These are phyloP conservation scores for Parthenolecanium corni DNA, from an alignment of 2,888 invertebrate species.

Conservation along the genomic window DNA sequence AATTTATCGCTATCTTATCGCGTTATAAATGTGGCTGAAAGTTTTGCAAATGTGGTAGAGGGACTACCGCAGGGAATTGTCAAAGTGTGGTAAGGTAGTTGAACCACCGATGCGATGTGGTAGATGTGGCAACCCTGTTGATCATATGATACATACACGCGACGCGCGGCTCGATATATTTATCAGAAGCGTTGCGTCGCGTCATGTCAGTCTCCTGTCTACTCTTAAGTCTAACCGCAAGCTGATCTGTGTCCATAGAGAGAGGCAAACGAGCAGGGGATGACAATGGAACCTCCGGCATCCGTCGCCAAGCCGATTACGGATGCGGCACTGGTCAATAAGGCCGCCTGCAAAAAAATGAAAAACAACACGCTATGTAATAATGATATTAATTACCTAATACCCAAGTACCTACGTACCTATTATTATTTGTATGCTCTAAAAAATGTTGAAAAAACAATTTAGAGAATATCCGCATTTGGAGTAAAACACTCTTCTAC, in stretches of 20 bases:
- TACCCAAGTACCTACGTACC: background rate
- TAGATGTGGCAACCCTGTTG: too few relatives aligned
- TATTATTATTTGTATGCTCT: too few relatives aligned
- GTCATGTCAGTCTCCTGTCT: background rate
- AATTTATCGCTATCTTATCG: too few relatives aligned
- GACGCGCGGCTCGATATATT: too few relatives aligned
- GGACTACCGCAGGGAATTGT: too few relatives aligned
- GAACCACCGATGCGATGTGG: too few relatives aligned
- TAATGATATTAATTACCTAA: background rate
- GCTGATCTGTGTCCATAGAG: conserved; percentile 81
- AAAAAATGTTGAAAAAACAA: background rate
- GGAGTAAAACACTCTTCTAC: too few relatives aligned
- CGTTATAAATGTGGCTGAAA: too few relatives aligned
- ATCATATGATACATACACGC: too few relatives aligned
- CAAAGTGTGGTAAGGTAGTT: too few relatives aligned
- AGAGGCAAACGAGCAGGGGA: conserved; percentile 82
- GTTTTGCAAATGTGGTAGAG: too few relatives aligned
- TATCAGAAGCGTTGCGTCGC: too few relatives aligned
- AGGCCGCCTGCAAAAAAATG: conserved; percentile 39
- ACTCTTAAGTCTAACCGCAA: conserved; percentile 34
- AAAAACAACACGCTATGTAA: background rate
- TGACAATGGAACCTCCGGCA: conserved; percentile 74
- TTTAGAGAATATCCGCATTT: background rate
- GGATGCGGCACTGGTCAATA: conserved; percentile 67
- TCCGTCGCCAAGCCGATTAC: conserved; percentile 75